A percentile compares a stretch with the other conserved stretches of the same genome.
Evolutionary conservation across 2,888 invertebrate species (phyloP).

Genomic region (Athripsodes cinereus): DNA sequence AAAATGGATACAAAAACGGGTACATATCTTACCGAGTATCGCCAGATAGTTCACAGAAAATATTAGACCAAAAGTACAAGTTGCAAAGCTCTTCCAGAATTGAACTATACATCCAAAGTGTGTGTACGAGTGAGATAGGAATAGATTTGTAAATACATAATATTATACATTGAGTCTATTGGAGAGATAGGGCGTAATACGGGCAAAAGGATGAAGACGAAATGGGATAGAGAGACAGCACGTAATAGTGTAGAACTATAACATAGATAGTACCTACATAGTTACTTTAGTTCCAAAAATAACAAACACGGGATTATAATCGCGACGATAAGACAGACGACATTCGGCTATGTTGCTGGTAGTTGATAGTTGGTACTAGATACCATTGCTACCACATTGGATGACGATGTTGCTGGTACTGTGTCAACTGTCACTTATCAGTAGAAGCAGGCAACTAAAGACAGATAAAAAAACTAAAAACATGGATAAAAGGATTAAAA

Average conservation of each 20-base stretch:
- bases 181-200: not conserved
- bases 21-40: no score
- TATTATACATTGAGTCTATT: no score
- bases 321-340: conserved; percentile 19
- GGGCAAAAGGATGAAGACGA: not conserved
- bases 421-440: no score
- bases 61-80: not conserved
- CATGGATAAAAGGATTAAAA: no score
- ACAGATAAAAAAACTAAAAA: no score
- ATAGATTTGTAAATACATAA: not conserved
- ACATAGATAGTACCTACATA: not conserved
- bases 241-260: not conserved
- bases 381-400: no score
- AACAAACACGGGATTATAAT: conserved; percentile 23
- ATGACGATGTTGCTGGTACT: no score
- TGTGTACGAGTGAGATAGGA: not conserved
- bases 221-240: conserved; percentile 3
- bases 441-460: no score
- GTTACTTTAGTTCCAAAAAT: conserved; percentile 22
- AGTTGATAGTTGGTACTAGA: no score
- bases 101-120: no score
- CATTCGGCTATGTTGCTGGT: conserved; percentile 1
- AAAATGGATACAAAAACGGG: no score
- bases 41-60: no score
- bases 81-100: not conserved